Base-by-base conservation (phyloP, 2,113 vertebrate genomes). In the Clarias batrachus region DNA sequence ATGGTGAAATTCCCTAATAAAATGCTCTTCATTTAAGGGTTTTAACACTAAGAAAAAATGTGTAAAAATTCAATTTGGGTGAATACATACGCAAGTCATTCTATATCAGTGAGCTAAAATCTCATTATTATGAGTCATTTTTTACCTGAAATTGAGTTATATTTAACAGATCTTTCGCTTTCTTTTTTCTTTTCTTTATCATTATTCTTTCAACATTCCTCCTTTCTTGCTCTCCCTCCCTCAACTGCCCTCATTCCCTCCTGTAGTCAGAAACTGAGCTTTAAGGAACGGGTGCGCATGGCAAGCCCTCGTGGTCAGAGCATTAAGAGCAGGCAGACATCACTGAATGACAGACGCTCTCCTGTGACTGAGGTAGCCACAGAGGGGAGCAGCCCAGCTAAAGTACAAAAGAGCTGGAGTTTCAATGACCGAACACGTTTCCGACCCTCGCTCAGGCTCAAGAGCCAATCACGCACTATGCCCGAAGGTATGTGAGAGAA, bases 391-490 rank as follows among this genome's bases (percentile, higher is more conserved):
- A 99, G 98, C 89, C 98, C 98, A 12, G 97, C 96, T 89, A 99
- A 99, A 91, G 97, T 99, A 48, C 98, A 99, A 93, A 99, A 99
- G 93, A 99, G 98, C 94, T 99, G 98, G 98, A 99, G 98, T 91
- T 99, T 99, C 94, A 99, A 99, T 0, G 98, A 99, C 87, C 95
- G 98, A 30, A 98, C 98, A 0, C 95, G 98, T 62, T 98, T 99
- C 89, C 94, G 98, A 85, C 98, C 98, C 56, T 99, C 98, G 0
- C 95, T 99, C 56, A 94, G 98, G 83, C 93, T 98, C 74, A 99
- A 99, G 94, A 98, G 97, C 90, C 97, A 98, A 92, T 95, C 96
- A n/a, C 97, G 98, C 48, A 94, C 96, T 0, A 90, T 95, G 73
- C 90, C 96, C 1, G 97, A 99, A 0, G 97, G 98, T 99, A 84